Percentiles rank a stretch among this genome's conserved stretches.
Conservation (phyloP, 2,888 invertebrate species). For the Leptinotarsa peninsularis region DNA sequence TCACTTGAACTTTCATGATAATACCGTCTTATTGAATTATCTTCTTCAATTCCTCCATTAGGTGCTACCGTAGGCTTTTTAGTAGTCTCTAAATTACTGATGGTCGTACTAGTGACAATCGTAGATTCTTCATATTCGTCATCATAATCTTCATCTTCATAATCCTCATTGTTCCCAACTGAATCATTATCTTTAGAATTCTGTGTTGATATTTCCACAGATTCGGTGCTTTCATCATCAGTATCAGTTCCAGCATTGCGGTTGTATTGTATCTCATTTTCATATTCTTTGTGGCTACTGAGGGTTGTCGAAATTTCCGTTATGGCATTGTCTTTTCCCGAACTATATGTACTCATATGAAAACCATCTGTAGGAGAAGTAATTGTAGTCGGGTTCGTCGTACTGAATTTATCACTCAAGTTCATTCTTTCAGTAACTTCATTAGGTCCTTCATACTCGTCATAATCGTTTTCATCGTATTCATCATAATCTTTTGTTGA, state of each 20-base stretch:
- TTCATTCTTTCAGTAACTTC: conserved; percentile 22
- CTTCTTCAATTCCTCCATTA: neutral
- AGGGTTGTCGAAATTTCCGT: neutral
- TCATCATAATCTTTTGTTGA: conserved; percentile 27
- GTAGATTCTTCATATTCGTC: conserved; percentile 16
- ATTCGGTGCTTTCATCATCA: neutral
- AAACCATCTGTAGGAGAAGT: neutral
- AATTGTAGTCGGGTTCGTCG: neutral
- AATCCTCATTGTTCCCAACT: conserved; percentile 18
- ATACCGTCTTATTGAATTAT: neutral
- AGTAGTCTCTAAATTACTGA: neutral
- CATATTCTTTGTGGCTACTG: neutral
- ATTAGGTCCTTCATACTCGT: conserved; percentile 22
- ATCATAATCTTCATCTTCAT: conserved; percentile 21
- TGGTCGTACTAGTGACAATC: neutral
- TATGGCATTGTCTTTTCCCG: neutral
- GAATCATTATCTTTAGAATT: conserved; percentile 10
- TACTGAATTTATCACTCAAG: neutral
- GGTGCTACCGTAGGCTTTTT: neutral
- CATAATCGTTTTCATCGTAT: conserved; percentile 19
- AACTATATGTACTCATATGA: neutral
- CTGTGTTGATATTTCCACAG: neutral
- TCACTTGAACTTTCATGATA: neutral
- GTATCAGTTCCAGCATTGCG: neutral
- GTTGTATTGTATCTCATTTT: neutral